Evolutionary conservation across 2,797 vertebrate species (phyloP).

Genomic region (Epinephelus malabaricus): DNA sequence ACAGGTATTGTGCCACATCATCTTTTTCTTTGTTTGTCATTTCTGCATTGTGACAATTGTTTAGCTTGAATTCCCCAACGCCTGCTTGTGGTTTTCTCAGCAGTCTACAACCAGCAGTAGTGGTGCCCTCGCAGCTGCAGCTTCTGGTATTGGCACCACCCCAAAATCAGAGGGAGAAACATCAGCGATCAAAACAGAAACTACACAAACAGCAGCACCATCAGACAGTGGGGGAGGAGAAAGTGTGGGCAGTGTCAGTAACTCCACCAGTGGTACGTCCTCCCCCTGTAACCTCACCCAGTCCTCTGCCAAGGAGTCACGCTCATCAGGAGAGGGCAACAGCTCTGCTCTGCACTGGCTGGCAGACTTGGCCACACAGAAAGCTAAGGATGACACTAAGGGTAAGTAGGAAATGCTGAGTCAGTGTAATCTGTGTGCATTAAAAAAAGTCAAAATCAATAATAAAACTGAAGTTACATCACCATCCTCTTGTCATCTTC

Average conservation of each 20-base stretch:
- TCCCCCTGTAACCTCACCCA: constrained; percentile 78
- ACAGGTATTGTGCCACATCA: constrained; percentile 87
- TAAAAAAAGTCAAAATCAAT: background rate
- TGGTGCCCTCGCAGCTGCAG: constrained; percentile 70
- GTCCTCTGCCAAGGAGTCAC: constrained; percentile 80
- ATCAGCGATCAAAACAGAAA: constrained; percentile 79
- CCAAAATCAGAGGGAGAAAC: constrained; percentile 81
- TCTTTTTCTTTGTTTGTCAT: constrained; percentile 3
- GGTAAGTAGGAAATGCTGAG: constrained; percentile 81
- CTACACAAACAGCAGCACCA: constrained; percentile 60
- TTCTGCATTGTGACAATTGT: background rate
- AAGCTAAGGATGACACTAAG: constrained; percentile 99
- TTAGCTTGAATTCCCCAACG: constrained; percentile 6
- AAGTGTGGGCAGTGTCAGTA: constrained; percentile 68
- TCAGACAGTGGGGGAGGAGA: constrained; percentile 80
- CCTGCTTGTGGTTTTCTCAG: constrained; percentile 52
- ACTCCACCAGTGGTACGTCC: constrained; percentile 81
- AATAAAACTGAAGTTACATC: background rate
- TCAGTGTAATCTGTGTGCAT: background rate
- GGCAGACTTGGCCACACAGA: constrained; percentile 97
- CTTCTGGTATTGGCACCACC: constrained; percentile 61
- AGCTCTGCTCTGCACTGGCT: constrained; percentile 98
- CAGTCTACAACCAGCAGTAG: constrained; percentile 80
- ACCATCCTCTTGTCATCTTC: background rate
- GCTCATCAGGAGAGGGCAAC: constrained; percentile 82